These are phyloP conservation scores for Sebastolobus altivelis DNA, from an alignment of 2,797 vertebrate genomes.

Conservation along the genomic window DNA sequence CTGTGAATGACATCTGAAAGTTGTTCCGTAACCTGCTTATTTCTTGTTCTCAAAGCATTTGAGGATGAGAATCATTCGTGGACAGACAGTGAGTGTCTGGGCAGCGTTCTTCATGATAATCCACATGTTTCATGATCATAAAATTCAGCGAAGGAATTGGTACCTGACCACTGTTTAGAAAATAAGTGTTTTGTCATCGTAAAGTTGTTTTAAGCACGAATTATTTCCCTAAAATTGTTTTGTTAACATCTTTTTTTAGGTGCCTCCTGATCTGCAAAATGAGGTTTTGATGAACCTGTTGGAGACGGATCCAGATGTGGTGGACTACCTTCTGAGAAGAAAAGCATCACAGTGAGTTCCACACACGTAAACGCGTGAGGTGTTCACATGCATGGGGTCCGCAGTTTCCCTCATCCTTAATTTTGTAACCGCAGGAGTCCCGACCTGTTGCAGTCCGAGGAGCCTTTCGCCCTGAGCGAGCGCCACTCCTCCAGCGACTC, in stretches of 20 bases:
- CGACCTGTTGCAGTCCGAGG: conserved; percentile 88
- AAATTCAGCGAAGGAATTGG: background rate
- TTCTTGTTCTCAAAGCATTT: conserved; percentile 15
- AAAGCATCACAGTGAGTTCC: conserved; percentile 92
- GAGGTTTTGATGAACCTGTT: conserved; percentile 95
- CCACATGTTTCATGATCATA: background rate
- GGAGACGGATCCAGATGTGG: conserved; percentile 95
- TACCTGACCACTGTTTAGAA: background rate
- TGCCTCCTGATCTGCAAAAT: conserved; percentile 95
- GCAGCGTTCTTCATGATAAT: conserved; percentile 6
- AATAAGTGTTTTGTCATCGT: background rate
- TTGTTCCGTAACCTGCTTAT: conserved; percentile 53
- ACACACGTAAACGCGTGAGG: background rate
- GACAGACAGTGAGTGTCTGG: conserved; percentile 1
- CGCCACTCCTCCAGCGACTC: conserved; percentile 95
- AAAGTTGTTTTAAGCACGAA: background rate
- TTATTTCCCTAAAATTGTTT: conserved; percentile 2
- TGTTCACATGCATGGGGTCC: background rate
- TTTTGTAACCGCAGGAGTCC: conserved; percentile 85
- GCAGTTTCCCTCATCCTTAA: background rate
- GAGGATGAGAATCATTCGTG: background rate
- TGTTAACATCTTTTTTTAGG: conserved; percentile 76
- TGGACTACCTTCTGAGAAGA: conserved; percentile 94
- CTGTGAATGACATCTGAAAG: conserved; percentile 38
- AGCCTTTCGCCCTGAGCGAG: conserved; percentile 88